Evolutionary conservation across 2,888 invertebrate species (phyloP), one percentile per base, ranked within the genome.

Genomic region (Maniola hyperantus): DNA sequence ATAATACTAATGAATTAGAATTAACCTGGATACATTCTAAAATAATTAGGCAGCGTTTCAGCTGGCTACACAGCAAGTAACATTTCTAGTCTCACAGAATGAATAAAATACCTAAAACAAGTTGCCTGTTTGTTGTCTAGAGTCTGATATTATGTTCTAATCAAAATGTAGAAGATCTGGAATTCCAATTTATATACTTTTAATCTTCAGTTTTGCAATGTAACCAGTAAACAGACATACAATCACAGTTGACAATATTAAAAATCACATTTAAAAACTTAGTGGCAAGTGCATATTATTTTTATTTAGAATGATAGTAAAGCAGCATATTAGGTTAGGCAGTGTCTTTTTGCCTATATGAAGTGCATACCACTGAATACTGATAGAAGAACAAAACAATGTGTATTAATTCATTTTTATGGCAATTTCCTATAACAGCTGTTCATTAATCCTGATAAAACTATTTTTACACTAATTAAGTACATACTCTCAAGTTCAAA

Each of bases 1-100:
- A 26, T 13, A 51, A 20, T 51, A 51, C 18, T 48, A 26, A 26
- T 10, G 5, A 51, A 34, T 15, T 54, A 33, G 6, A 36, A 15
- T 54, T 54, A 18, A 36, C 15, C 5, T 33, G 36, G 57, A 57
- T 57, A 20, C 20, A 18, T 42, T 54, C 15, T 18, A 42, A 42
- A 54, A 57, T 13, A 42, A 20, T 42, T 20, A 42, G 57, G 57
- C 57, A 57, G 6, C 5, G 20, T 20, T 42, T 57, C 34, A 36
- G 36, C 36, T 36, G 15, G 36, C 54, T 57, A 57, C 13, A 15
- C 8, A 15, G 34, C 51, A 53, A 26, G 26, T 46, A 46, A 15
- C 7, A 15, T 18, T 48, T 48, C 18, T 8, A 8, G 8, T 48
- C 15, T 48, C 18, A 8, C 0, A 48, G 13, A 15, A 7, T 8